These are phyloP conservation scores for Anthopleura xanthogrammica DNA, from an alignment of 92 coral and sea anemone species.

Conservation along the genomic window DNA sequence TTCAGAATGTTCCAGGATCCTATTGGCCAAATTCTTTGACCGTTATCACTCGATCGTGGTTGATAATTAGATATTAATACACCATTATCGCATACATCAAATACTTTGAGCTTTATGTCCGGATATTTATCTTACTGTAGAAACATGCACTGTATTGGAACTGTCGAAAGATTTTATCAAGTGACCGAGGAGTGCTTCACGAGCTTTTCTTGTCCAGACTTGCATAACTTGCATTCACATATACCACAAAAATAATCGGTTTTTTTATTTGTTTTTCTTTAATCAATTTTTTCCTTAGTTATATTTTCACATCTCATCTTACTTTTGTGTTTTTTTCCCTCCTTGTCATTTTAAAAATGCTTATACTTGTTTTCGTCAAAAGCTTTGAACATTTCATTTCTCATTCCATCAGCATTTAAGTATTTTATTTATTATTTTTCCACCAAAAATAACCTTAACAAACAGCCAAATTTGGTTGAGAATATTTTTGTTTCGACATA, in stretches of 20 bases:
- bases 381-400: neutral
- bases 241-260: neutral
- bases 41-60: neutral
- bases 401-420: neutral
- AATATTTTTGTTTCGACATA: neutral
- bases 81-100: slow-evolving; percentile 25
- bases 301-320: neutral
- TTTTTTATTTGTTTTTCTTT: neutral
- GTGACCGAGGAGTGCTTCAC: neutral
- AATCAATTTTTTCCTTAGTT: neutral
- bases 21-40: neutral
- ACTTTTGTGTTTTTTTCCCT: neutral
- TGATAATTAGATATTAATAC: neutral
- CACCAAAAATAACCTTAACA: neutral
- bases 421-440: neutral
- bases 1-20: neutral
- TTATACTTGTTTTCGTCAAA: neutral
- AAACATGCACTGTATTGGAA: neutral
- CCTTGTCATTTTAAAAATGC: neutral
- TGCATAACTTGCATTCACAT: neutral
- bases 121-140: slow-evolving; percentile 8
- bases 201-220: neutral
- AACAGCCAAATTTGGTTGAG: neutral
- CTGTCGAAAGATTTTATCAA: neutral
- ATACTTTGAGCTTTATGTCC: slow-evolving; percentile 5